Percentiles rank a stretch among this genome's conserved stretches.
These are phyloP conservation scores for Crax fasciolata DNA, from an alignment of 2,797 vertebrate genomes.

Conservation along the genomic window DNA sequence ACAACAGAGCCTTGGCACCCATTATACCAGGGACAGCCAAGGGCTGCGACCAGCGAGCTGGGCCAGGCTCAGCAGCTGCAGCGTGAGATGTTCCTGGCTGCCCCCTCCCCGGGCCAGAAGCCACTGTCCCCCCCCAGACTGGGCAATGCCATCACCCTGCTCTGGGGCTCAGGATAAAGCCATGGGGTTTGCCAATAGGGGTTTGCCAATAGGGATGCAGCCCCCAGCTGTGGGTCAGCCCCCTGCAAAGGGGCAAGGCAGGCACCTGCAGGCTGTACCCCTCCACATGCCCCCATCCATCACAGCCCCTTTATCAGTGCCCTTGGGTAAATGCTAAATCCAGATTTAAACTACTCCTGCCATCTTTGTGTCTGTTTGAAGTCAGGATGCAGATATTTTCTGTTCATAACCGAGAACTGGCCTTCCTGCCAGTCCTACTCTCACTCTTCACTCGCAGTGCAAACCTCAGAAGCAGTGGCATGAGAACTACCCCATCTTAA, in stretches of 20 bases:
- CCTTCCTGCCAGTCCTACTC: neutral
- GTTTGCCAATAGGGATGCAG: neutral
- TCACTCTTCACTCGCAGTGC: neutral
- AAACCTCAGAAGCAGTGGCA: neutral
- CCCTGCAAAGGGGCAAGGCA: neutral
- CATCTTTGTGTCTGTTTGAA: accelerated
- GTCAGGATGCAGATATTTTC: neutral
- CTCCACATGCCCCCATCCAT: neutral
- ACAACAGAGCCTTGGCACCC: conserved; percentile 32
- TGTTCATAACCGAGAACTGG: neutral
- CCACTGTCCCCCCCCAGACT: accelerated
- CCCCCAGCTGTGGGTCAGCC: neutral
- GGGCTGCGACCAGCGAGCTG: neutral
- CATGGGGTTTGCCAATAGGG: accelerated
- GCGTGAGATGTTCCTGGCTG: neutral
- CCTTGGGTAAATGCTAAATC: neutral
- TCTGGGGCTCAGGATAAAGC: neutral
- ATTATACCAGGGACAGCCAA: neutral
- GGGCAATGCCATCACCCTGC: neutral
- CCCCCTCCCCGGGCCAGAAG: neutral
- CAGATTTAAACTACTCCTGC: neutral
- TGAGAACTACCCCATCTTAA: neutral
- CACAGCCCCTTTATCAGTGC: accelerated
- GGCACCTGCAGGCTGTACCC: neutral
- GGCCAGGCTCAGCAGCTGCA: neutral